These are phyloP conservation scores for Polyergus mexicanus DNA, from an alignment of 1,140 invertebrate species.

Conservation along the genomic window DNA sequence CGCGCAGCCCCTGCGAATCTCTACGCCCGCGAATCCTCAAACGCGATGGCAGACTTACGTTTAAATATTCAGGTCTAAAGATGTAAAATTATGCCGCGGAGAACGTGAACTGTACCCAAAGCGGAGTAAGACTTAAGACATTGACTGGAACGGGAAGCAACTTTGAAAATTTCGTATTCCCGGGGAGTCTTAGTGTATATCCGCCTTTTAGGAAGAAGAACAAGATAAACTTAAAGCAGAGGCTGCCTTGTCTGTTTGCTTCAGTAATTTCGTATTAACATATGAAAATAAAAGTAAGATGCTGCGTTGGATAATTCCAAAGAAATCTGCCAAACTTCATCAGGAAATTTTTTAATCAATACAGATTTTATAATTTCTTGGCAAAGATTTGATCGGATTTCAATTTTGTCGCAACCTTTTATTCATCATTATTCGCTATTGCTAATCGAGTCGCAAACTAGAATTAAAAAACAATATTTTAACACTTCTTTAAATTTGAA, in stretches of 20 bases:
- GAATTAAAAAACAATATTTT: background rate
- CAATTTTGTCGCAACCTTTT: background rate
- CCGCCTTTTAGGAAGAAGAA: slow-evolving; percentile 41
- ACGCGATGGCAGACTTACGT: slow-evolving; percentile 59
- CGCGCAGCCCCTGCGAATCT: slow-evolving; percentile 44
- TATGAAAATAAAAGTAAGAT: slow-evolving; percentile 32
- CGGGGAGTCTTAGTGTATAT: slow-evolving; percentile 57
- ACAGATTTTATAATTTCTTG: background rate
- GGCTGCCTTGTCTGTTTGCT: slow-evolving; percentile 49
- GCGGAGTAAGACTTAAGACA: slow-evolving; percentile 63
- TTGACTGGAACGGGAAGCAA: slow-evolving; percentile 60
- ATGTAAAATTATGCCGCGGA: slow-evolving; percentile 63
- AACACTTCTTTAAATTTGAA: background rate
- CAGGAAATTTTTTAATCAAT: background rate
- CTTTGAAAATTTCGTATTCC: slow-evolving; percentile 63
- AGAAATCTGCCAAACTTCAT: slow-evolving; percentile 24
- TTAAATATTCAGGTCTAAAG: slow-evolving; percentile 63
- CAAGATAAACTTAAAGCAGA: slow-evolving; percentile 41
- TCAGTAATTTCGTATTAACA: slow-evolving; percentile 53
- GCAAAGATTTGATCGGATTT: background rate
- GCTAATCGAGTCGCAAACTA: background rate
- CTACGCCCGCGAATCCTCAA: slow-evolving; percentile 54
- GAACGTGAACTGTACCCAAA: slow-evolving; percentile 62
- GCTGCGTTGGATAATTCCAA: background rate
- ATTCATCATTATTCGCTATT: background rate